Evolutionary conservation across 2,113 vertebrate genomes (phyloP), one percentile per base, ranked within the genome.

Genomic region (Catharus fuscescens): DNA sequence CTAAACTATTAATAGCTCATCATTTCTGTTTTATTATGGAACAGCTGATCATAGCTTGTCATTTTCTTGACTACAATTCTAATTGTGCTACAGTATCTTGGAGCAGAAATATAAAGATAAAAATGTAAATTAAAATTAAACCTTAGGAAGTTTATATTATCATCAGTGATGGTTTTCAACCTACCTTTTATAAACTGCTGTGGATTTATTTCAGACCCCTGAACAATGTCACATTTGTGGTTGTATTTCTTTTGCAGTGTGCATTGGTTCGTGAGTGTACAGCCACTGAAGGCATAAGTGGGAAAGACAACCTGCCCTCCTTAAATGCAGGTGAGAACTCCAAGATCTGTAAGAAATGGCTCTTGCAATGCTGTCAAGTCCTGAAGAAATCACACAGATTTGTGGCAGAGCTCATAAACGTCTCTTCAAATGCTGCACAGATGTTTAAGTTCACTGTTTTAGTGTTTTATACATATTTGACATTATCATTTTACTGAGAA

Each of bases 191-290:
- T 48, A 10, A 82, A 25, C 10, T 36, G 13, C 18, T 34, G 2
- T 81, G 65, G 21, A 31, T 59, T 36, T 78, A 67, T 70, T 85
- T 34, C 9, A 47, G 44, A 32, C n/a, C 44, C 20, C 25, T 32
- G 18, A 42, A 77, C 23, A 12, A 10, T 48, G 50, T 56, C 80
- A 53, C 6, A 12, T 72, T 56, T 73, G 31, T 92, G n/a, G 4
- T 48, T 88, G 10, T n/a, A 5, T 95, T 90, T 94, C 44, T 96
- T 85, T 92, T 93, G 61, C 96, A 99, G 99, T 99, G 98, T 97
- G 97, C 99, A 16, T 91, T 99, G 97, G 98, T 99, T 61, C 99
- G 95, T 95, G 99, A 99, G 76, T 98, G 98, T 93, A 96, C 95
- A 16, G 97, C 98, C 40, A 96, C 98, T 40, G 98, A 98, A 88